Percentiles rank a stretch among this genome's conserved stretches.
Evolutionary conservation across 2,888 invertebrate species (phyloP).

Genomic region (Heliconius ismenius): DNA sequence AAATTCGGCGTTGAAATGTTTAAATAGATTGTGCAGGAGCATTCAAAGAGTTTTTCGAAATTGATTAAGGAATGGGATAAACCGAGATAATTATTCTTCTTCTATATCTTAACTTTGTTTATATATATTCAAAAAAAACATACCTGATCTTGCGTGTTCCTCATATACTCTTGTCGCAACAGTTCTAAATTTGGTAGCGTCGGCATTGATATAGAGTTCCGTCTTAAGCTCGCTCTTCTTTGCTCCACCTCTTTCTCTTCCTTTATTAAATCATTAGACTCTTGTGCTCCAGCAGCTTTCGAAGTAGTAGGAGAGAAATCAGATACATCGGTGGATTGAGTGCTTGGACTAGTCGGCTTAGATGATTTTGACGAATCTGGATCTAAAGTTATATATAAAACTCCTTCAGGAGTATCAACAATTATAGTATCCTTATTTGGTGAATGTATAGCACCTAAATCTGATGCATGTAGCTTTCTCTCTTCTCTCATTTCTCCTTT

Average conservation of each 20-base stretch:
- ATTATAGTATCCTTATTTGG: conserved; percentile 75
- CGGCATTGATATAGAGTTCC: conserved; percentile 89
- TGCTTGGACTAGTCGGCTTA: conserved; percentile 55
- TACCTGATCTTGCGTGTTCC: conserved; percentile 64
- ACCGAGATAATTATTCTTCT: no score
- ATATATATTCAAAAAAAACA: conserved; percentile 45
- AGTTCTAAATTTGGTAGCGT: conserved; percentile 85
- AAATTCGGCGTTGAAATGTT: no score
- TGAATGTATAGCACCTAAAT: conserved; percentile 67
- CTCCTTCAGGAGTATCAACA: conserved; percentile 76
- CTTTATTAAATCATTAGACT: conserved; percentile 61
- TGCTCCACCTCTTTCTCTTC: conserved; percentile 58
- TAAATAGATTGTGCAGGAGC: no score
- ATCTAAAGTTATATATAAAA: conserved; percentile 73
- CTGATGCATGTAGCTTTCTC: conserved; percentile 61
- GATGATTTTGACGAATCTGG: conserved; percentile 60
- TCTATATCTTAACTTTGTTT: no score
- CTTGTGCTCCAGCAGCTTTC: conserved; percentile 59
- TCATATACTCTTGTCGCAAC: conserved; percentile 71
- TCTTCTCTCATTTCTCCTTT: conserved; percentile 46
- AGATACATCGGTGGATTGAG: conserved; percentile 58
- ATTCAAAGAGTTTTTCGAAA: no score
- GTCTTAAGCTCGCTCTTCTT: conserved; percentile 73
- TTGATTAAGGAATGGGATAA: no score
- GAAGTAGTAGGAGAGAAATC: conserved; percentile 57